Evolutionary conservation across 2,797 vertebrate genomes (phyloP), one percentile per base, ranked within the genome.

Genomic region (Darevskia mixta): DNA sequence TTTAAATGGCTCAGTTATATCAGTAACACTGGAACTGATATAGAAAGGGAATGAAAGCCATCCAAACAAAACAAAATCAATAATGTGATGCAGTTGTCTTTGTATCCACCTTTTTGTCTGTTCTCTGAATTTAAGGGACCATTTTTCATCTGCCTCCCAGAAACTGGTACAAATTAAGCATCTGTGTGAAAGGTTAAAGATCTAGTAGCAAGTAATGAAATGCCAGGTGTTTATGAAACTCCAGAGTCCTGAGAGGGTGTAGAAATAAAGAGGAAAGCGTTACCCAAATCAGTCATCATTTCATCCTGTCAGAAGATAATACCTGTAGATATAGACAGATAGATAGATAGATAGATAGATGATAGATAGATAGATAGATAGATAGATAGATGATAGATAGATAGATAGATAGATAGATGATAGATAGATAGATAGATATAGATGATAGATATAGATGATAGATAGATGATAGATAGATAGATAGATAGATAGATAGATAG

Each of bases 181-280:
- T 92, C 91, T 89, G 88, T 87, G 81, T 27, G 27, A 90, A 96
- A 94, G 78, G 91, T 92, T 90, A 94, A 95, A 94, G 91, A 93
- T 91, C 87, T 87, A 79, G 75, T 75, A 84, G 77, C 82, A 86
- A 93, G 66, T 94, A 94, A 95, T 95, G 92, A 94, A 94, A 92
- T 94, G 89, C 88, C 93, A 94, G 94, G 93, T 95, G 91, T 96
- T 96, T 95, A 95, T 94, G 92, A 94, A 95, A 95, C 89, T 92
- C 86, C 87, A 93, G 79, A 93, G 85, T 90, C 82, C 95, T 94
- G 4, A 91, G 83, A 89, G 88, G 87, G 87, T 3, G 4, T 11
- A 86, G 35, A 91, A 87, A 35, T 79, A 91, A 90, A 82, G 83
- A 87, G 73, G 76, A 90, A 91, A 95, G 64, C 93, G 87, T 93